Percentiles rank a stretch among this genome's conserved stretches.
Evolutionary conservation across 64 coral and sea anemone genomes (phyloP).

Genomic region (Pocillopora verrucosa): DNA sequence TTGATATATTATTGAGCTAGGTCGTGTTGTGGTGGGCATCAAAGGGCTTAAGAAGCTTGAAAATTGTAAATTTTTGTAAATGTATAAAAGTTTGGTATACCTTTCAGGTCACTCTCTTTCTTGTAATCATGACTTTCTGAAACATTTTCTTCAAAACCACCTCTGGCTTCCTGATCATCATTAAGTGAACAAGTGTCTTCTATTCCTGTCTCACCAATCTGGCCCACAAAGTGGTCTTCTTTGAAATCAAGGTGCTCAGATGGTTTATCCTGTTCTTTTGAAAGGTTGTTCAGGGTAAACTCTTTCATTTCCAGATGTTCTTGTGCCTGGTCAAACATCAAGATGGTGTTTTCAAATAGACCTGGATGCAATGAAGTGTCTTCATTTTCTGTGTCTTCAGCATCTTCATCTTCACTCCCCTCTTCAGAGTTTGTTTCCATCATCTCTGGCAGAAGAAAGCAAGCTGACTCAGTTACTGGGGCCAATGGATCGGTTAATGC

Average conservation of each 20-base stretch:
- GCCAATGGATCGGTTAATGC: background rate
- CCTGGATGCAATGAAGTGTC: background rate
- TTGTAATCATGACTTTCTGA: background rate
- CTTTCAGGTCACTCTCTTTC: background rate
- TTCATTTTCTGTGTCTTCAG: background rate
- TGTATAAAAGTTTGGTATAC: background rate
- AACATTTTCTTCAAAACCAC: background rate
- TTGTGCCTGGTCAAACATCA: background rate
- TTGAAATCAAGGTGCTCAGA: conserved; percentile 6
- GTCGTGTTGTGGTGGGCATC: too few species aligned
- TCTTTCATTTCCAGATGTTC: conserved; percentile 15
- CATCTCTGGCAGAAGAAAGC: too few species aligned
- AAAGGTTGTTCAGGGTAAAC: conserved; percentile 28
- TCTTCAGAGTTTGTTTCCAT: background rate
- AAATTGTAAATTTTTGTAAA: background rate
- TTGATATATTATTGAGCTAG: too few species aligned
- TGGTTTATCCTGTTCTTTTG: conserved; percentile 8
- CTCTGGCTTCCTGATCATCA: background rate
- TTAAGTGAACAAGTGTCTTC: conserved; percentile 8
- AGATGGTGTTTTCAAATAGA: background rate
- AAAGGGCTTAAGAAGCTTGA: background rate
- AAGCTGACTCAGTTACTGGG: background rate
- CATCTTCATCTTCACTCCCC: background rate
- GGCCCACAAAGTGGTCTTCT: background rate
- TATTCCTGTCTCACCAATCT: background rate